These are phyloP conservation scores for Nanorana parkeri DNA, from an alignment of 2,113 vertebrate species.

Conservation along the genomic window DNA sequence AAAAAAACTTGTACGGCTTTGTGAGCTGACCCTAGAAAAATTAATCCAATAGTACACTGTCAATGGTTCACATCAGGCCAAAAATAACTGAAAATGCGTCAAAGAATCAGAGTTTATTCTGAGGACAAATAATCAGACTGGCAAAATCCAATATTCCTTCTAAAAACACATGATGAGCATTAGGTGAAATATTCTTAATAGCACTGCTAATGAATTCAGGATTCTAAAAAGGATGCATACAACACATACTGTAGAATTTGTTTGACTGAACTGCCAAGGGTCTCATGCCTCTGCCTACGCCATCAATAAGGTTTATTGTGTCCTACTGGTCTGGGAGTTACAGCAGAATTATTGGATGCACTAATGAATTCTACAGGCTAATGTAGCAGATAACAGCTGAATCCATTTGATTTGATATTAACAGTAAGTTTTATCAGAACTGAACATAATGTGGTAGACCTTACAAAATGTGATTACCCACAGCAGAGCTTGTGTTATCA, in stretches of 20 bases:
- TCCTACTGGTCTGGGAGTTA: slow-evolving; percentile 2
- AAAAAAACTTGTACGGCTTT: no score
- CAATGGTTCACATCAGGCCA: no score
- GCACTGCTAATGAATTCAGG: slow-evolving; percentile 31
- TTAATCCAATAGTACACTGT: no score
- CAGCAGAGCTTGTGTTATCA: no score
- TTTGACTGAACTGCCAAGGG: slow-evolving; percentile 4
- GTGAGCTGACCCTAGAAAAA: no score
- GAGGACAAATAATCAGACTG: not conserved
- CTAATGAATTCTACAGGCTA: not conserved
- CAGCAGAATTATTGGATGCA: not conserved
- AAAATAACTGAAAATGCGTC: no score
- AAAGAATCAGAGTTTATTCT: not conserved
- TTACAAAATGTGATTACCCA: not conserved
- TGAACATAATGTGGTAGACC: not conserved
- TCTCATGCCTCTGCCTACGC: not conserved
- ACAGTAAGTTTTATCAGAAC: not conserved
- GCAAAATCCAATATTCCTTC: not conserved
- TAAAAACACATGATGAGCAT: slow-evolving; percentile 22
- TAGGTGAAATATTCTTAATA: slow-evolving; percentile 30
- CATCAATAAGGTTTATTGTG: slow-evolving; percentile 9
- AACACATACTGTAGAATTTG: slow-evolving; percentile 26
- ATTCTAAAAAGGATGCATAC: slow-evolving; percentile 10
- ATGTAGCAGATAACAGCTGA: no score
- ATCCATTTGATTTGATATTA: not conserved